These are phyloP conservation scores for Bufo bufo DNA, from an alignment of 2,113 vertebrate species.

Conservation along the genomic window DNA sequence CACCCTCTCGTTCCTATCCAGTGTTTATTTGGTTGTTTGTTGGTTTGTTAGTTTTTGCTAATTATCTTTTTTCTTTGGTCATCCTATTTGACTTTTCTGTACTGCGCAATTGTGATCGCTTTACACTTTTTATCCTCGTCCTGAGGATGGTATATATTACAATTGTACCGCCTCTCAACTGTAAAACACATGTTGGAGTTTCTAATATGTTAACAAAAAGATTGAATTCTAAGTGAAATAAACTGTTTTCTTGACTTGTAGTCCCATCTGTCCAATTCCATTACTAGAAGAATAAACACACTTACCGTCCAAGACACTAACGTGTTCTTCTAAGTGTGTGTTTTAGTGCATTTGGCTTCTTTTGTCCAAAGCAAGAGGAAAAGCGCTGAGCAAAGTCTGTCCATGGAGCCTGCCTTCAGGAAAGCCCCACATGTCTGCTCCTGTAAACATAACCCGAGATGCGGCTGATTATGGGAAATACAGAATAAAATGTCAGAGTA, in stretches of 20 bases:
- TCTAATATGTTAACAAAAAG: no score
- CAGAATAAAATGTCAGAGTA: not conserved
- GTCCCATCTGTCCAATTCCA: not conserved
- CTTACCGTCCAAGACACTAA: not conserved
- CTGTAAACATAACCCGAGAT: slow-evolving; percentile 35
- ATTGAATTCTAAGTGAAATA: no score
- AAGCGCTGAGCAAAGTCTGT: not conserved
- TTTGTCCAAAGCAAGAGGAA: slow-evolving; percentile 7
- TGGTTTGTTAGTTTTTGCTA: no score
- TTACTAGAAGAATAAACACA: not conserved
- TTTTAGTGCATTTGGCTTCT: not conserved
- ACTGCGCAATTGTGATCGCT: no score
- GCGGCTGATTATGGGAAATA: slow-evolving; percentile 36
- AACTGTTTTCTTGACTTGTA: not conserved
- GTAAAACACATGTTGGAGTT: no score
- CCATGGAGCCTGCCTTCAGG: slow-evolving; percentile 26
- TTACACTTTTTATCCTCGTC: no score
- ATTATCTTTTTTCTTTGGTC: no score
- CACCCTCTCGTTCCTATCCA: no score
- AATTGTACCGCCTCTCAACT: no score
- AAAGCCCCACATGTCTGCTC: slow-evolving; percentile 43
- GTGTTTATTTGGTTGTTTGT: no score
- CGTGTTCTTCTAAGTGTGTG: not conserved
- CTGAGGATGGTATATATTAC: no score
- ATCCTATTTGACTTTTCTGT: no score